Evolutionary conservation across 2,888 invertebrate species (phyloP), one percentile per base, ranked within the genome.

Genomic region (Tipula helvola): DNA sequence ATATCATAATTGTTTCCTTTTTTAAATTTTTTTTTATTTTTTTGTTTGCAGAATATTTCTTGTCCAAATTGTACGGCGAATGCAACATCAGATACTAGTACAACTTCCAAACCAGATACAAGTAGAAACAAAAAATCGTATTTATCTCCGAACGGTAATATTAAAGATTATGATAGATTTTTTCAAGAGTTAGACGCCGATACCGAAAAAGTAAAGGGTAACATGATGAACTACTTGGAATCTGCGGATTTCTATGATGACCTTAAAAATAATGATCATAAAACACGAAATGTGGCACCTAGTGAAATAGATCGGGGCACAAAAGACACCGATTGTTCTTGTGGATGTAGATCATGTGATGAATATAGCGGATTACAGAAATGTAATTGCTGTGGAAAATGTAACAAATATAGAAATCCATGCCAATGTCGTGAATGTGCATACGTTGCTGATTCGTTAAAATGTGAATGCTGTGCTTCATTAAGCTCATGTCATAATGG

Each of bases 381-480:
- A 86, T 86, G 86, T 13, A 47, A 36, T n/a, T 86, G 86, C n/a
- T 86, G 86, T 28, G 8, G 7, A 13, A 47, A 44, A 28, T 86
- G 86, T 86, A 47, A 44, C 13, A 18, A 18, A 12, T 28, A 71
- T 71, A 12, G 71, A 28, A 18, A 71, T 28, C 71, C 71, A 8
- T 71, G 71, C 16, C 5, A 41, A 39, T 84, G 84, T 39, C 84
- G 39, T 39, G 84, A 84, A 41, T 84, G 84, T 39, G 39, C n/a
- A 1, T 39, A 84, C n/a, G 84, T 84, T 13, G 39, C n/a, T 16
- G 36, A 36, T n/a, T 39, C 84, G 3, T 39, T 84, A 41, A 84
- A 84, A 84, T 84, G 84, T 84, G 84, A 36, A 39, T 84, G 84
- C n/a, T 84, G 84, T 84, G 41, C 36, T 84, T 84, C 84, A 2